Base-by-base conservation (phyloP, 2,797 vertebrate species). In the Gymnopithys bicolor region DNA sequence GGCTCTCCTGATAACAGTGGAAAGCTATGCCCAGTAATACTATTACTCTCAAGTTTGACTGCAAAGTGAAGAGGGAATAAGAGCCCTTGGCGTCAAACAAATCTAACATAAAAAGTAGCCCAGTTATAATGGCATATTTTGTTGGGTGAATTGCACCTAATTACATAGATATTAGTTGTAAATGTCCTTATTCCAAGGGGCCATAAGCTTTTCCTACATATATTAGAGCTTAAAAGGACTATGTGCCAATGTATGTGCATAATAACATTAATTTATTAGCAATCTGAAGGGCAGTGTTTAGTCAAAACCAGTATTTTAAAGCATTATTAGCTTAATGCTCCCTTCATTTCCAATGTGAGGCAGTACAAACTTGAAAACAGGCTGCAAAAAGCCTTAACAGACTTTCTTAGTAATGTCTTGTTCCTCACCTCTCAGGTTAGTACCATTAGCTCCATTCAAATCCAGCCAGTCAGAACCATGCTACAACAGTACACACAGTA, bases 381-480 rank as follows among this genome's bases (percentile, higher is more conserved):
- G 45, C 52, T 76, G 46, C 59, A 89, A 79, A 88, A 92, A 90
- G 27, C 41, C 60, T 52, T 51, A 51, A 45, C 5, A 86, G 55
- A 79, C 52, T 69, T 84, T 32, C 71, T 81, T 35, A 76, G 59
- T 30, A 75, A 53, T 6, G 30, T 46, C 28, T 75, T 67, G 39
- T 12, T 81, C 73, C 56, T 51, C 45, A 59, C 39, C 81, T 86
- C 52, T 71, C 83, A 51, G 45, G 35, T 96, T 93, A 94, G 85
- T 91, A 84, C 23, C 39, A 82, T 5, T 5, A 86, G 84, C n/a
- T 84, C 56, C 33, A 88, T 24, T 78, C 52, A 87, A 78, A 82
- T 41, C 77, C 84, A 93, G 69, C 46, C 92, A 86, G 73, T 67
- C 85, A 94, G 83, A 95, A 92, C 76, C 62, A 81, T 43, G 76